Evolutionary conservation across 1,140 invertebrate genomes (phyloP).

Genomic region (Pygmarrhopalites habei): DNA sequence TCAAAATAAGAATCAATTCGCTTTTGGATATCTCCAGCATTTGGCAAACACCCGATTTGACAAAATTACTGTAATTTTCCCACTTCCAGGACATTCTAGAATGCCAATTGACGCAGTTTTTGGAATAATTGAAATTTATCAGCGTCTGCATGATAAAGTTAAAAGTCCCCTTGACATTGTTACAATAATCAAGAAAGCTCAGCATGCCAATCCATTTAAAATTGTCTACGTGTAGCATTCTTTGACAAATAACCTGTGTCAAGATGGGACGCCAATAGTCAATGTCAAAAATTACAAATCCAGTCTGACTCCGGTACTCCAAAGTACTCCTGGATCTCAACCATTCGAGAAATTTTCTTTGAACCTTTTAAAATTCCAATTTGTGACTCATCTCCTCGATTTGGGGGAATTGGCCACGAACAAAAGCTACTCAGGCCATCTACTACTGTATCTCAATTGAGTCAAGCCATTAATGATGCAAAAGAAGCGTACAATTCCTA

Average conservation of each 20-base stretch:
- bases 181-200: not conserved
- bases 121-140: not conserved
- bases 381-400: not conserved
- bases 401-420: not conserved
- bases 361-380: not conserved
- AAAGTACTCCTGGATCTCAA: not conserved
- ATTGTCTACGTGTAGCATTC: not conserved
- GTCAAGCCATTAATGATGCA: not conserved
- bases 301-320: not conserved
- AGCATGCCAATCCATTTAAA: not conserved
- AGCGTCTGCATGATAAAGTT: not conserved
- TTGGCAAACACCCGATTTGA: not conserved
- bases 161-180: not conserved
- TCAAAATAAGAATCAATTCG: conserved; percentile 37
- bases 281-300: conserved; percentile 8
- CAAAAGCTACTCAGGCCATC: not conserved
- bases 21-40: not conserved
- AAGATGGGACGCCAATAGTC: conserved; percentile 6
- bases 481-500: too few relatives aligned
- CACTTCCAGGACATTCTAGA: not conserved
- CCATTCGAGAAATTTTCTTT: not conserved
- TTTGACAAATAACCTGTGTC: not conserved
- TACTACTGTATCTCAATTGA: not conserved
- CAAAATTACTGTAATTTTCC: not conserved
- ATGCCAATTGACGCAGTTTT: conserved; percentile 4